phyloP scores from a whole-genome alignment of 2,113 vertebrate species.

The Cairina moschata region DNA sequence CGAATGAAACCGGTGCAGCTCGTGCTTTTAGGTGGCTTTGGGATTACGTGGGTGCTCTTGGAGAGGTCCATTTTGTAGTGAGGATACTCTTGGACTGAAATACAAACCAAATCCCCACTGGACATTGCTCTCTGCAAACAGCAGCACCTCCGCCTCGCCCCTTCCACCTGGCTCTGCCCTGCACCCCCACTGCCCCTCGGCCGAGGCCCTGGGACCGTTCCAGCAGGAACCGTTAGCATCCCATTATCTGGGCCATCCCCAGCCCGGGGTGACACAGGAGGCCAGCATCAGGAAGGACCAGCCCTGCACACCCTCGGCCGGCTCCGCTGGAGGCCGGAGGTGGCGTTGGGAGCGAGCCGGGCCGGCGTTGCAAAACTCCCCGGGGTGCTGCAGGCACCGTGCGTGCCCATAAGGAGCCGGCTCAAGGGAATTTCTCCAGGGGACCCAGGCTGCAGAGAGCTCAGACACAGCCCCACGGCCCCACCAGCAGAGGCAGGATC shows the following conservation, averaged over 20 bases:
- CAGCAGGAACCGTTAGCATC: constrained; percentile 24
- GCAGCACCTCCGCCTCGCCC: not conserved
- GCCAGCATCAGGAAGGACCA: not conserved
- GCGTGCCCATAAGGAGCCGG: rapidly evolving
- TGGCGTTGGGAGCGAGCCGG: not conserved
- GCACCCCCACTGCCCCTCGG: not conserved
- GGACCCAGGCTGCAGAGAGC: not conserved
- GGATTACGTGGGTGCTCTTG: rapidly evolving
- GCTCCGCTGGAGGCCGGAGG: not conserved
- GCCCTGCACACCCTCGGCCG: not conserved
- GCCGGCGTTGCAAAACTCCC: not conserved
- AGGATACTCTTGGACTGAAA: not conserved
- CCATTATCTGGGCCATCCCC: not conserved
- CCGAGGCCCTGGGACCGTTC: not conserved
- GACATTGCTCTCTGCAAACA: not conserved
- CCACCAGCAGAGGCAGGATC: not conserved
- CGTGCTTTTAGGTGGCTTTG: rapidly evolving
- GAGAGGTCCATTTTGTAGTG: not conserved
- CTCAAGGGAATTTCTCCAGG: not conserved
- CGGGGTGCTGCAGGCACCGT: not conserved
- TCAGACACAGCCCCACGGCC: not conserved
- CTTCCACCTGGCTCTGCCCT: not conserved
- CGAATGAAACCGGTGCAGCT: not conserved
- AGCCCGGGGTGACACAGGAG: not conserved
- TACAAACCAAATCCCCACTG: rapidly evolving